Conservation (phyloP, 2,113 vertebrate species). For the Glaucomys volans region DNA sequence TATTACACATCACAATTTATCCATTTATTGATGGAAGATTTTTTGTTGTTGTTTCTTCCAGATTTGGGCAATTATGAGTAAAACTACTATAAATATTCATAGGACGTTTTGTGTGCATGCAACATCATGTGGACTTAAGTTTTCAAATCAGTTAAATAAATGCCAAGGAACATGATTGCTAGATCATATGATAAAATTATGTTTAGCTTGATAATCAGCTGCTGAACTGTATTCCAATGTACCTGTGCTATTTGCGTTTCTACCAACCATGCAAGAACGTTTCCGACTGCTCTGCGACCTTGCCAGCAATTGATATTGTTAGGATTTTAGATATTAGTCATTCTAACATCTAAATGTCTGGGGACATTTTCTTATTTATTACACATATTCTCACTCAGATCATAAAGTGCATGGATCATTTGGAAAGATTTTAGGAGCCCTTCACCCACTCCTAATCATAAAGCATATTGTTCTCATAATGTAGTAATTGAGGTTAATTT, state of each 20-base stretch:
- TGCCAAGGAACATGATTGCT: background rate
- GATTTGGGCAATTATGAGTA: background rate
- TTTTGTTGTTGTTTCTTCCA: background rate
- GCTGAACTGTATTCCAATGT: background rate
- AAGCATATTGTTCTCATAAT: background rate
- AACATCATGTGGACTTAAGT: background rate
- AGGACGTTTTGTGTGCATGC: background rate
- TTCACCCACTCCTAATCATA: background rate
- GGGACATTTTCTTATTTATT: background rate
- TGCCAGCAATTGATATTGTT: background rate
- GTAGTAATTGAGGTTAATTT: constrained; percentile 28
- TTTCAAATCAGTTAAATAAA: background rate
- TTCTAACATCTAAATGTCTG: background rate
- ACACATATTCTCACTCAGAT: background rate
- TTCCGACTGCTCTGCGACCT: background rate
- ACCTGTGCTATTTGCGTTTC: background rate
- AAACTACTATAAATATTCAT: background rate
- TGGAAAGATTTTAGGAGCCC: background rate
- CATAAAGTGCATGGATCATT: background rate
- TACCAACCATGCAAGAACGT: background rate
- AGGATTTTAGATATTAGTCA: background rate
- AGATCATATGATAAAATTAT: background rate
- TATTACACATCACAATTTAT: background rate
- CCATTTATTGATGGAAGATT: background rate
- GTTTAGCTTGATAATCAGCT: background rate